Base-by-base conservation (phyloP, 2,888 invertebrate genomes). In the Lingula anatina region DNA sequence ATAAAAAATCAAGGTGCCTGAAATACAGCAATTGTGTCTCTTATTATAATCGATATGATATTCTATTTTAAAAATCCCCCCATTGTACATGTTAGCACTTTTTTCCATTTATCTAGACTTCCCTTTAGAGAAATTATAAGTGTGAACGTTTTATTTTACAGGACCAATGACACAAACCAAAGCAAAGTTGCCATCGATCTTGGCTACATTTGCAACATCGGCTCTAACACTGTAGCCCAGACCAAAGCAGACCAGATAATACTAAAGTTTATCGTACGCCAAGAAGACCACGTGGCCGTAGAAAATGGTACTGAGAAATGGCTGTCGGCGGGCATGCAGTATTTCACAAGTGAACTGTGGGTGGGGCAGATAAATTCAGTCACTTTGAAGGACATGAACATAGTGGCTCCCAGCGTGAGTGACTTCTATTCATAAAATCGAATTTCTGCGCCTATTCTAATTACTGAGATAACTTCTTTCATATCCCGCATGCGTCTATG, bases 281-380 rank as follows among this genome's bases (percentile, higher is more conserved):
- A 64, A 25, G 50, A 53, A 12, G 50, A 59, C 27, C 48, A 60
- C 31, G 46, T 51, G 5, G 52, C 50, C 9, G 21, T 57, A n/a
- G 21, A 36, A 15, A 50, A 55, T 25, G 50, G 49, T 7, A 47
- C 51, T 5, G 50, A 52, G 36, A 47, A 58, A 7, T 56, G 55
- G 60, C 39, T 62, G 20, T 60, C 57, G 28, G 52, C 56, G 1
- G 68, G 67, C 0, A 47, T 62, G 24, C 56, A 56, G 59, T 66
- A 57, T 46, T 56, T 56, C 3, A 44, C 46, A 7, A 53, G 41
- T 1, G 51, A 53, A 38, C 51, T 67, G 44, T 65, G 62, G 62
- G 60, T 67, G 1, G 63, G 62, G 0, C 61, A 62, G 43, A 26
- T 64, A 3, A 49, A 54, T 7, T 23, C 62, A 3, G 42, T 39